phyloP scores from a whole-genome alignment of 2,113 vertebrate genomes.

The Neomonachus schauinslandi region DNA sequence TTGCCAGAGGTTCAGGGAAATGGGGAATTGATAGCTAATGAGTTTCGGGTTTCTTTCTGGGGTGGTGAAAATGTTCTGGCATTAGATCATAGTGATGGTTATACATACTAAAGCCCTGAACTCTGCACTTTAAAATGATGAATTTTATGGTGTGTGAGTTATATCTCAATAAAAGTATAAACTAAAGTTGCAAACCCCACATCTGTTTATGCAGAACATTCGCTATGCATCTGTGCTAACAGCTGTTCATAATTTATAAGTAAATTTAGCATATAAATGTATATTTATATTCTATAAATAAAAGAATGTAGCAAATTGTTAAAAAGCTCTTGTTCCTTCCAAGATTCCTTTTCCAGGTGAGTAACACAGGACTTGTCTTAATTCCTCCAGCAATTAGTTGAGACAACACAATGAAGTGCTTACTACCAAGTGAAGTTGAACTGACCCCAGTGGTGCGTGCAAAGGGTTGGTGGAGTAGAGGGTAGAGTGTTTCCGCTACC shows the following conservation, averaged over 20 bases:
- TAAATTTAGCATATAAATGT: background rate
- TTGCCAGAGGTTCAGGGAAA: background rate
- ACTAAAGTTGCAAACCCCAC: background rate
- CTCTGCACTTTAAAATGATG: background rate
- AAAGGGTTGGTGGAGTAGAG: background rate
- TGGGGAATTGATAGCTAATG: background rate
- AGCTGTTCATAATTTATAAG: background rate
- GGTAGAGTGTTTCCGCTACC: background rate
- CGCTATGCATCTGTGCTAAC: background rate
- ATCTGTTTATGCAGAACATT: background rate
- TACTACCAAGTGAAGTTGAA: background rate
- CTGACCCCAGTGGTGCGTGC: background rate
- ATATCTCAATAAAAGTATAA: background rate
- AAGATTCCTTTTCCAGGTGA: background rate
- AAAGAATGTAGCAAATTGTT: background rate
- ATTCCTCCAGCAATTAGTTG: background rate
- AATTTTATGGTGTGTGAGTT: background rate
- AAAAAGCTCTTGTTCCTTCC: background rate
- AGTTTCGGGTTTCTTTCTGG: background rate
- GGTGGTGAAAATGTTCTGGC: background rate
- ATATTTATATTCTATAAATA: background rate
- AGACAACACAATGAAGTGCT: background rate
- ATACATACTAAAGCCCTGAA: background rate
- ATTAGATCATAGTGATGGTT: background rate
- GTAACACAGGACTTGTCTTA: background rate